Base-by-base conservation (phyloP, 2,113 vertebrate species). In the Corydoras sp. region DNA sequence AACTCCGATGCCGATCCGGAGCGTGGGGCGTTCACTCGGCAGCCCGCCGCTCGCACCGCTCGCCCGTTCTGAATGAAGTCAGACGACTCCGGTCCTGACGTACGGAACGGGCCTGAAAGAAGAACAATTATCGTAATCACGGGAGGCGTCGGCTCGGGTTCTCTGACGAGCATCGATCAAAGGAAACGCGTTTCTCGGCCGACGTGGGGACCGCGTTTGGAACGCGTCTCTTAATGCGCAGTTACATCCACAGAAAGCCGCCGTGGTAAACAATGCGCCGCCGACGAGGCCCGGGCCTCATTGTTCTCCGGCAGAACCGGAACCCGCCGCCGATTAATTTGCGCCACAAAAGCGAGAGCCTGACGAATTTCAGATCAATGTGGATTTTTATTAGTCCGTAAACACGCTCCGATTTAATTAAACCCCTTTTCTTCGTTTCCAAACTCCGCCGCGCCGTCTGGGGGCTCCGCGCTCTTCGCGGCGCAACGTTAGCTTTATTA, bases 101-200 rank as follows among this genome's bases (percentile, higher is more conserved):
- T 56, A 72, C 75, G 64, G 69, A 75, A 68, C 18, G 68, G 50
- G 51, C 50, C 66, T 65, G 13, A 18, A 30, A 50, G 63, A 72
- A 78, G 68, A 75, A 58, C 68, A 79, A 76, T 72, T 69, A 68
- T 65, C 32, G 58, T 65, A 75, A 76, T 79, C 73, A 65, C 49
- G 69, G 30, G 65, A 60, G n/a, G 70, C 58, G 32, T 35, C 68
- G 50, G 56, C 55, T 51, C 76, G 72, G 68, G 58, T 69, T 75
- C 72, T 14, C 3, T 75, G 67, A 79, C 75, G 65, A 72, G 63
- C 69, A 75, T 55, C 72, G 69, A 72, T 69, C 48, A 68, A 68
- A n/a, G 49, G 56, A 74, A 71, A 77, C 24, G 53, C 51, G 71
- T 69, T 75, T 74, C 69, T 67, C 68, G 62, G 62, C 30, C 29